Evolutionary conservation across 2,113 vertebrate species (phyloP).

Genomic region (Varanus komodoensis): DNA sequence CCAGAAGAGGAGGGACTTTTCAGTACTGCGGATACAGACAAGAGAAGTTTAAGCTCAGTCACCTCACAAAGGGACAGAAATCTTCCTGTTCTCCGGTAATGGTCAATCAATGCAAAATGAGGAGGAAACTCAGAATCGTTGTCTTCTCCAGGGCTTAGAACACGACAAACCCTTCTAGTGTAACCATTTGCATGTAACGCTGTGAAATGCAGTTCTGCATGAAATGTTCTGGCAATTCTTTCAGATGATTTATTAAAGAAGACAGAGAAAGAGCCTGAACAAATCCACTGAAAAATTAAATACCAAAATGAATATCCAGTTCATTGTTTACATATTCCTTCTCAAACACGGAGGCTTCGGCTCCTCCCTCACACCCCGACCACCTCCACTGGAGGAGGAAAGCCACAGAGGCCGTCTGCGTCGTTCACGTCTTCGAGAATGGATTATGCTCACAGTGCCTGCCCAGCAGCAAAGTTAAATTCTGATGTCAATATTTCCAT

Average conservation of each 20-base stretch:
- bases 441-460: constrained; percentile 14
- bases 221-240: constrained; percentile 29
- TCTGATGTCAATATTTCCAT: constrained; percentile 49
- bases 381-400: neutral
- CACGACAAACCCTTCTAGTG: neutral
- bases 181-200: no score
- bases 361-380: neutral
- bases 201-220: neutral
- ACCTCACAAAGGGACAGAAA: neutral
- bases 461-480: constrained; percentile 41
- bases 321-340: neutral
- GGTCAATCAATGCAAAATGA: neutral
- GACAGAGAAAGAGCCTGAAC: constrained; percentile 10
- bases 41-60: neutral
- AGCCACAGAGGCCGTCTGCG: neutral
- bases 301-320: neutral
- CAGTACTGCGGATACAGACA: neutral
- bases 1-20: neutral
- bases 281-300: constrained; percentile 39
- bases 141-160: neutral
- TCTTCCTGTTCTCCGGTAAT: neutral
- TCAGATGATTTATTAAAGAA: constrained; percentile 7
- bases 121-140: neutral
- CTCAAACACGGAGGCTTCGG: neutral
- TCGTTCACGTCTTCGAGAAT: constrained; percentile 12